Base-by-base conservation (phyloP, 2,113 vertebrate genomes). In the Platichthys flesus region DNA sequence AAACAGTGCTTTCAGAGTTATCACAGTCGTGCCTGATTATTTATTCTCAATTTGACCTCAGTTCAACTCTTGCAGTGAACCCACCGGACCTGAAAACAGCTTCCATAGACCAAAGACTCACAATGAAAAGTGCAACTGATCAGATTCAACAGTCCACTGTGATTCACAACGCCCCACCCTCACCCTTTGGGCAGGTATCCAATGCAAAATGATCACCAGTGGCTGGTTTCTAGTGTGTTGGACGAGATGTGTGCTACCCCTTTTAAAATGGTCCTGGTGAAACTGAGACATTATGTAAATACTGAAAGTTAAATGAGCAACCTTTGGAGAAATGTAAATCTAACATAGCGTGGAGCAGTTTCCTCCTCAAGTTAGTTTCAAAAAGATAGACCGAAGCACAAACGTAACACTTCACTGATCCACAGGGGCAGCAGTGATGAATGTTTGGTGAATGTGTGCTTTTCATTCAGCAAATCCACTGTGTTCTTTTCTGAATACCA, bases 241-340 rank as follows among this genome's bases (percentile, higher is more conserved):
- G 21, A 67, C 40, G 54, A 55, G 64, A 54, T 51, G 51, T 47
- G 26, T 47, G 66, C 57, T 45, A 65, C 45, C 23, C 26, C 23
- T 7, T 37, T 64, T 12, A 42, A 67, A 60, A 83, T 83, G 58
- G 40, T 15, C 40, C 40, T 42, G 40, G 52, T 51, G 0, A 66
- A 82, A 66, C 49, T 35, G 35, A 79, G 51, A 84, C 21, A 21
- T 42, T 47, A 82, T 83, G 68, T 74, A 79, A 85, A 90, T 69
- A 71, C 15, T 52, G 10, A 74, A 62, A 40, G 3, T 20, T 18
- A 9, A 66, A 67, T 0, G 0, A 62, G 16, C 16, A 51, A n/a
- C 0, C 2, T 35, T 55, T 24, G 47, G 66, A 74, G 42, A 82
- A 79, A 84, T 86, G 78, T 56, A 88, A 85, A 76, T 70, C 35